These are phyloP conservation scores for Hirtodrosophila trivittata DNA, from an alignment of 2,888 invertebrate genomes.

Conservation along the genomic window DNA sequence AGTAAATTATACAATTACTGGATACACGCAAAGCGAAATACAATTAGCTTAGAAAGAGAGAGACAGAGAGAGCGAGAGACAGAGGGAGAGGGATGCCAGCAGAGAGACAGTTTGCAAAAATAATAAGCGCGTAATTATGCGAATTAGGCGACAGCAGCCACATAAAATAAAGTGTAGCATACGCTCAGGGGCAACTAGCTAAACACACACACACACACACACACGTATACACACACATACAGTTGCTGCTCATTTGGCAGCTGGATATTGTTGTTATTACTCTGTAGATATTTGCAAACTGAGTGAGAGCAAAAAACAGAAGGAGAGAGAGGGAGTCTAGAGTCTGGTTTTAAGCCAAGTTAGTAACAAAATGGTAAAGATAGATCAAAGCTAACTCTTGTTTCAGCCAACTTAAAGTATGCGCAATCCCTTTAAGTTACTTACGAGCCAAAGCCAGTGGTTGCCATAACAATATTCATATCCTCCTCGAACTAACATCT, in stretches of 20 bases:
- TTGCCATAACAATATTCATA: too few relatives aligned
- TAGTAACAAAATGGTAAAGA: too few relatives aligned
- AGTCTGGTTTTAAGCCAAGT: too few relatives aligned
- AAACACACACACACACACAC: slow-evolving; percentile 20
- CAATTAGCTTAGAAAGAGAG: too few relatives aligned
- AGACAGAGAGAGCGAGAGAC: too few relatives aligned
- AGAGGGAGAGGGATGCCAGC: slow-evolving; percentile 19
- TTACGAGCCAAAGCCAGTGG: too few relatives aligned
- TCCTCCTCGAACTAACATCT: too few relatives aligned
- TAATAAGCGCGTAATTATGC: slow-evolving; percentile 79
- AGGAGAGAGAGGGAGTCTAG: too few relatives aligned
- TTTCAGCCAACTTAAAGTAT: too few relatives aligned
- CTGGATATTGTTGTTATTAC: slow-evolving; percentile 18
- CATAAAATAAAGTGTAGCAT: slow-evolving; percentile 76
- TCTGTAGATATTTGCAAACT: slow-evolving; percentile 7
- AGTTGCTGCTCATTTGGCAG: slow-evolving; percentile 16
- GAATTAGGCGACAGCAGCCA: slow-evolving; percentile 74
- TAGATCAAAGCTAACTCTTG: too few relatives aligned
- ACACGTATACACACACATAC: slow-evolving; percentile 10
- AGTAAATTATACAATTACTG: slow-evolving; percentile 77
- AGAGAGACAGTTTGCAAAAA: slow-evolving; percentile 65
- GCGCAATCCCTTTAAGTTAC: too few relatives aligned
- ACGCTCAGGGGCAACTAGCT: slow-evolving; percentile 71
- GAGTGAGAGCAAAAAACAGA: too few relatives aligned
- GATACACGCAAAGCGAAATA: slow-evolving; percentile 74